These are phyloP conservation scores for Myotis daubentonii DNA, from an alignment of 2,797 vertebrate genomes.

Conservation along the genomic window DNA sequence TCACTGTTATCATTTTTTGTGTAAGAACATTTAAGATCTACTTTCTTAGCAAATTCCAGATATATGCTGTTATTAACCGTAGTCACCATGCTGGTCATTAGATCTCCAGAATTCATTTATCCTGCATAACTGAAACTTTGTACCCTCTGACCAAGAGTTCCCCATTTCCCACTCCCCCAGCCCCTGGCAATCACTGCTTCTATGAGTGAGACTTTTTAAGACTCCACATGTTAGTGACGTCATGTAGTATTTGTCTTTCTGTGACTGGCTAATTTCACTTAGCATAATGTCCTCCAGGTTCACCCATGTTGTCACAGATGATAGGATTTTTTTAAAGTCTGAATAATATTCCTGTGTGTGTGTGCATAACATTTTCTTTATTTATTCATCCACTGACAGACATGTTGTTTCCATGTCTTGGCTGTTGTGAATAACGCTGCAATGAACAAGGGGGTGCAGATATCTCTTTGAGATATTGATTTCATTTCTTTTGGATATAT, in stretches of 20 bases:
- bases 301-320: background rate
- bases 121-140: background rate
- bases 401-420: background rate
- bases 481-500: background rate
- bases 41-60: background rate
- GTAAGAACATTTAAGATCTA: background rate
- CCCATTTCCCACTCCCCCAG: too few relatives aligned
- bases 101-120: background rate
- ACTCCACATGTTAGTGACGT: background rate
- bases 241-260: background rate
- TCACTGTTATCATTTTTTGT: background rate
- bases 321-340: background rate
- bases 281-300: background rate
- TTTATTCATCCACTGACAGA: background rate
- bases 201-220: background rate
- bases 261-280: background rate
- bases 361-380: background rate
- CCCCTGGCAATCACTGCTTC: background rate
- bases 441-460: background rate
- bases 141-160: background rate
- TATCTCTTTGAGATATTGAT: background rate
- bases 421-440: background rate
- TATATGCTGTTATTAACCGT: accelerated
- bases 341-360: background rate
- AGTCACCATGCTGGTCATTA: background rate